phyloP scores from a whole-genome alignment of 1,140 invertebrate genomes.

The Hycleus phaleratus region DNA sequence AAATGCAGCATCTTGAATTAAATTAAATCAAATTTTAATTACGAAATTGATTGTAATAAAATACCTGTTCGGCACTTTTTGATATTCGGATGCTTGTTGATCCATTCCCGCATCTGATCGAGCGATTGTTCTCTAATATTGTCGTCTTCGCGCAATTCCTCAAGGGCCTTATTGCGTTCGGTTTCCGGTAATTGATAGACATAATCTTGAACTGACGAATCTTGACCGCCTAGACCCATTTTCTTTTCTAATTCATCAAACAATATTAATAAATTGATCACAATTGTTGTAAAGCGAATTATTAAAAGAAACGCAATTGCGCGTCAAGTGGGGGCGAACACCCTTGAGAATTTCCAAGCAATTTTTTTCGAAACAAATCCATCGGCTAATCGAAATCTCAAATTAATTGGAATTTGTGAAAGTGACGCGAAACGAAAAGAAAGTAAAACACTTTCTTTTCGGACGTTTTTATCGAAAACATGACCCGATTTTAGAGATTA shows the following conservation, averaged over 20 bases:
- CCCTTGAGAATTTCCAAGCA: no score
- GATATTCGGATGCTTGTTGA: constrained; percentile 66
- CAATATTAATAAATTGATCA: no score
- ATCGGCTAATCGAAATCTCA: no score
- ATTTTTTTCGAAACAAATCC: no score
- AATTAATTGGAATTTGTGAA: constrained; percentile 9
- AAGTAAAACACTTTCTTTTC: constrained; percentile 23
- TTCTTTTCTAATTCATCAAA: constrained; percentile 7
- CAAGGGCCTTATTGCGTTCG: constrained; percentile 51
- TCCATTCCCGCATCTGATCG: constrained; percentile 66
- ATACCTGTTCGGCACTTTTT: constrained; percentile 64
- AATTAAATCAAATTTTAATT: neutral
- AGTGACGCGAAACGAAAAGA: constrained; percentile 20
- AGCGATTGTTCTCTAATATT: constrained; percentile 58
- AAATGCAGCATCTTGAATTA: constrained; percentile 58
- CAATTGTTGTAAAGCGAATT: no score
- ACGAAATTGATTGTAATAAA: constrained; percentile 5
- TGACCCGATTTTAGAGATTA: neutral
- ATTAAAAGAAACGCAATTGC: no score
- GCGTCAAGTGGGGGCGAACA: no score
- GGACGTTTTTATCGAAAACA: neutral
- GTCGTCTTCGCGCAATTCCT: constrained; percentile 67
- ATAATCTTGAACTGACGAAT: constrained; percentile 28
- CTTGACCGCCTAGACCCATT: constrained; percentile 39
- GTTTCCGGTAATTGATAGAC: constrained; percentile 37